These are phyloP conservation scores for Phytoseiulus persimilis DNA, from an alignment of 2,888 invertebrate genomes.

Conservation along the genomic window DNA sequence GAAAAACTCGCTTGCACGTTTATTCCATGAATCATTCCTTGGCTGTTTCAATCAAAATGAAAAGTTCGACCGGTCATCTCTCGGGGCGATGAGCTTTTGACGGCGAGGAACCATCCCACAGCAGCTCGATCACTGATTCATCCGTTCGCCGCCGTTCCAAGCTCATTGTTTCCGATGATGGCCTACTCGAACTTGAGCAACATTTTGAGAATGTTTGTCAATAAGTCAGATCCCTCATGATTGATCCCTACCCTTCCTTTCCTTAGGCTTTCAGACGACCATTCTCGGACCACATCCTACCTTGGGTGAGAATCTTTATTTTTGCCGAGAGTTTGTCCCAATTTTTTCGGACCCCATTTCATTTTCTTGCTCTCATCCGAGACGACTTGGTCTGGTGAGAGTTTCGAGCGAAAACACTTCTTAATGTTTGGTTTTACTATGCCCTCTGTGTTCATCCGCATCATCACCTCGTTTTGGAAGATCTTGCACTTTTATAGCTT, in stretches of 20 bases:
- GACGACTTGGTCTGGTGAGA: not conserved
- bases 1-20: constrained; percentile 11
- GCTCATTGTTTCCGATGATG: too few species aligned
- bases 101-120: too few species aligned
- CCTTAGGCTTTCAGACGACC: constrained; percentile 33
- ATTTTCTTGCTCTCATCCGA: not conserved
- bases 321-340: not conserved
- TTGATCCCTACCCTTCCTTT: not conserved
- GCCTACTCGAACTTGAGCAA: not conserved
- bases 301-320: constrained; percentile 33
- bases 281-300: constrained; percentile 34
- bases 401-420: not conserved
- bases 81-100: too few species aligned
- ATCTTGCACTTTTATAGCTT: not conserved
- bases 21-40: not conserved
- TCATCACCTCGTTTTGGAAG: not conserved
- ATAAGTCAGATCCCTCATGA: not conserved
- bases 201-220: not conserved
- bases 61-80: not conserved
- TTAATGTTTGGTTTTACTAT: not conserved
- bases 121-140: too few species aligned
- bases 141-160: too few species aligned
- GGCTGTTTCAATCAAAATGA: not conserved
- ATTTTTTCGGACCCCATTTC: not conserved
- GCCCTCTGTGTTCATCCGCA: not conserved